A percentile compares a stretch with the other conserved stretches of the same genome.
Conservation (phyloP, 23 tunicate genomes). For the Styela clava region DNA sequence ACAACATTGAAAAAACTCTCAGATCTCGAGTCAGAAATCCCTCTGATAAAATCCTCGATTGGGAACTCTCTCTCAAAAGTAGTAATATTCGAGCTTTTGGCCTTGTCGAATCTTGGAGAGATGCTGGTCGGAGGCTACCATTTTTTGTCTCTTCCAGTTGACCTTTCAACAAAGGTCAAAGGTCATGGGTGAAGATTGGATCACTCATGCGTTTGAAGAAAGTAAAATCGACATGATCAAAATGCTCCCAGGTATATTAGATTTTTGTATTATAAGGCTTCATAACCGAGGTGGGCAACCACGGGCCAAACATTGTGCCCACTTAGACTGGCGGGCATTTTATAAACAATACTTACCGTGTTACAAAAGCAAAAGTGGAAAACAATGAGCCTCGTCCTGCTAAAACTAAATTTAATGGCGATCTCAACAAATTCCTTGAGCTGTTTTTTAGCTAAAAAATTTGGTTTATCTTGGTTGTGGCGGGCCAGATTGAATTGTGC, state of each 20-base stretch:
- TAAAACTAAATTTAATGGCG: no score
- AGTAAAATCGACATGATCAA: slow-evolving; percentile 46
- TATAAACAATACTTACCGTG: no score
- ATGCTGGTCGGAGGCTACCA: slow-evolving; percentile 39
- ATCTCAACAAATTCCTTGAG: no score
- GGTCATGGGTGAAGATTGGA: slow-evolving; percentile 30
- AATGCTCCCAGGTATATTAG: slow-evolving; percentile 56
- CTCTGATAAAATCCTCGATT: slow-evolving; percentile 29
- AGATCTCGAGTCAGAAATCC: slow-evolving; percentile 29
- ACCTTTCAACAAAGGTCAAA: slow-evolving; percentile 39
- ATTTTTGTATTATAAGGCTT: no score
- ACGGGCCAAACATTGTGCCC: no score
- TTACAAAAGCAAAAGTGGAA: no score
- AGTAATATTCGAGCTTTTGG: slow-evolving; percentile 23
- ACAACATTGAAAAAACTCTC: slow-evolving; percentile 24
- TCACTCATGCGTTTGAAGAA: slow-evolving; percentile 25
- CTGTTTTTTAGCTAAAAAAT: no score
- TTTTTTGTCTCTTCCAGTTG: slow-evolving; percentile 63
- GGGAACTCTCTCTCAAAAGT: slow-evolving; percentile 37
- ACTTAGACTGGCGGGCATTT: no score
- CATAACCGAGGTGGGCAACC: no score
- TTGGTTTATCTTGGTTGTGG: no score
- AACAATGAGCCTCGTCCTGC: no score
- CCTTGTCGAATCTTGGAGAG: slow-evolving; percentile 29
- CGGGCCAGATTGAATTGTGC: no score